Evolutionary conservation across 2,888 invertebrate genomes (phyloP).

Genomic region (Lordiphosa fenestrarum): DNA sequence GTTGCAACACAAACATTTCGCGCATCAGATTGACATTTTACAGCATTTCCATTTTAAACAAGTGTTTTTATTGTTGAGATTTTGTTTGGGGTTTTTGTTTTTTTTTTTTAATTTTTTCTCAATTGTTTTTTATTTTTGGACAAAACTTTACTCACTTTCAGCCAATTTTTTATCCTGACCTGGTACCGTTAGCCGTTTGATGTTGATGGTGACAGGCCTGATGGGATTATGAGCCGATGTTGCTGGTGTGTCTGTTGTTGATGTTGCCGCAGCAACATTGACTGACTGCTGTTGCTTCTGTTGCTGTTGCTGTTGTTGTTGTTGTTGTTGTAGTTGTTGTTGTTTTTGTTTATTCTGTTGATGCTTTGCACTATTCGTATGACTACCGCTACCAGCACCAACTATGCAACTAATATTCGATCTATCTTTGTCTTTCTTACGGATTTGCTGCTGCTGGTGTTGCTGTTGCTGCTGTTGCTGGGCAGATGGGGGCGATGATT

Average conservation of each 20-base stretch:
- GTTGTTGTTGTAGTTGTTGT: constrained; percentile 41
- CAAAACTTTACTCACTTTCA: constrained; percentile 80
- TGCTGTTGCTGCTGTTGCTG: constrained; percentile 44
- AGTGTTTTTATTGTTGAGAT: constrained; percentile 41
- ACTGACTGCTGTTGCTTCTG: constrained; percentile 24
- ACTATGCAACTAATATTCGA: constrained; percentile 67
- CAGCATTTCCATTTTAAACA: constrained; percentile 60
- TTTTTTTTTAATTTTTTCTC: constrained; percentile 31
- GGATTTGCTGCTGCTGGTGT: constrained; percentile 66
- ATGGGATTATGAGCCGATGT: constrained; percentile 44
- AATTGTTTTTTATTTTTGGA: constrained; percentile 38
- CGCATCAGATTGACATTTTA: constrained; percentile 64
- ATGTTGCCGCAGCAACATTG: constrained; percentile 19
- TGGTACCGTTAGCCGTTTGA: constrained; percentile 77
- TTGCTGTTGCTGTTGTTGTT: constrained; percentile 29
- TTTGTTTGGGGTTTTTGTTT: constrained; percentile 34
- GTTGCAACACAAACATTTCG: constrained; percentile 72
- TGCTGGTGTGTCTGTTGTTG: constrained; percentile 36
- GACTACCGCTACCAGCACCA: constrained; percentile 51
- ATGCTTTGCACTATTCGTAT: constrained; percentile 68
- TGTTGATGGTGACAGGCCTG: constrained; percentile 63
- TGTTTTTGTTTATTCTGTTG: constrained; percentile 67
- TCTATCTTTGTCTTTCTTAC: constrained; percentile 79
- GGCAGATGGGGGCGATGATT: constrained; percentile 28
- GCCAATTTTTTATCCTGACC: constrained; percentile 80